A percentile compares a stretch with the other conserved stretches of the same genome.
Conservation (phyloP, 2,888 invertebrate genomes). For the Ormia ochracea region DNA sequence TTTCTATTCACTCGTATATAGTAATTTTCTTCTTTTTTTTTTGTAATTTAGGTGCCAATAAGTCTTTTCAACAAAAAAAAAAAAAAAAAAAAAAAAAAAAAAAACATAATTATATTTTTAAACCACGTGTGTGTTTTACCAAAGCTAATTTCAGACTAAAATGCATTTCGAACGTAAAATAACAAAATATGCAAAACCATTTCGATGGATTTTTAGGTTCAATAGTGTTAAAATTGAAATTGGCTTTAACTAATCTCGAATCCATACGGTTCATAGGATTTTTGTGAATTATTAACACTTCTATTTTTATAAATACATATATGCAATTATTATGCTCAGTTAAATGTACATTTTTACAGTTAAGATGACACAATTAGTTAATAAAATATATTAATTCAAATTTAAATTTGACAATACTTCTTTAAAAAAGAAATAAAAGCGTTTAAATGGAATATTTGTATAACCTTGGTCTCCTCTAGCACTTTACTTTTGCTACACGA, state of each 20-base stretch:
- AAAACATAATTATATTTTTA: neutral
- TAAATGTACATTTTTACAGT: neutral
- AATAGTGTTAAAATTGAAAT: too few relatives aligned
- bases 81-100: too few relatives aligned
- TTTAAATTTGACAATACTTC: neutral
- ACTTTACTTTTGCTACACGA: neutral
- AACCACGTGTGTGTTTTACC: neutral
- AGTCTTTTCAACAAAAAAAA: neutral
- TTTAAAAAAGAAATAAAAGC: neutral
- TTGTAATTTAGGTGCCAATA: constrained; percentile 52
- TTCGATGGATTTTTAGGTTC: too few relatives aligned
- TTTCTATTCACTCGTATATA: neutral
- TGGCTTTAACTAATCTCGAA: too few relatives aligned
- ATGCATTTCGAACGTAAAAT: too few relatives aligned
- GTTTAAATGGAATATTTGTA: neutral
- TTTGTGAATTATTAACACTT: too few relatives aligned
- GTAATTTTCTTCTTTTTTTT: neutral
- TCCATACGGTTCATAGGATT: too few relatives aligned
- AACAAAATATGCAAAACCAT: too few relatives aligned
- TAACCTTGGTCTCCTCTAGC: neutral
- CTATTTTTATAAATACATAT: too few relatives aligned
- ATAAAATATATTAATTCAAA: neutral
- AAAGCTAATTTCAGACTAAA: too few relatives aligned
- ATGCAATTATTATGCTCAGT: constrained; percentile 37
- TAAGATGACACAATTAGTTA: neutral